Conservation (phyloP, 2,797 vertebrate species). For the Centroberyx gerrardi region DNA sequence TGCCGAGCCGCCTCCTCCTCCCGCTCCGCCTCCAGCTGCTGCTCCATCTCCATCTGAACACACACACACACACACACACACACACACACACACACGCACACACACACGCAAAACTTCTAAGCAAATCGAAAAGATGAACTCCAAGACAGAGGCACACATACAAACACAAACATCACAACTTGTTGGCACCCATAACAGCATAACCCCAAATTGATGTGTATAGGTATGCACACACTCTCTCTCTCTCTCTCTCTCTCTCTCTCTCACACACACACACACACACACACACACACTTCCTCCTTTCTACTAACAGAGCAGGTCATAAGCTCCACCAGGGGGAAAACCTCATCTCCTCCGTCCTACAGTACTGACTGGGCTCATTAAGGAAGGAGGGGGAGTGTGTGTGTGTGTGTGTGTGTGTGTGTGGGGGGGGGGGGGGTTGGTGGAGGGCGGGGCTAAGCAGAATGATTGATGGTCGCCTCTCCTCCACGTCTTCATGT, state of each 20-base stretch:
- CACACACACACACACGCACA: too few relatives aligned
- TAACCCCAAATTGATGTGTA: too few relatives aligned
- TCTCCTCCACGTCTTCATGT: background rate
- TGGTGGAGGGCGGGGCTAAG: background rate
- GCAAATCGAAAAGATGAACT: background rate
- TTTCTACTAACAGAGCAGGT: background rate
- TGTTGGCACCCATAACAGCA: background rate
- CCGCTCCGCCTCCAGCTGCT: conserved; percentile 89
- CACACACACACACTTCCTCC: conserved; percentile 3
- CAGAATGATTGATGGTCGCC: conserved; percentile 22
- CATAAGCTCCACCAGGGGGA: background rate
- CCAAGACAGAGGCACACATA: background rate
- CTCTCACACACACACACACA: background rate
- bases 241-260: too few relatives aligned
- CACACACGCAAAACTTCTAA: too few relatives aligned
- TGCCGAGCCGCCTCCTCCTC: conserved; percentile 92
- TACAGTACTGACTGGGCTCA: background rate
- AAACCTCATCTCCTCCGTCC: background rate
- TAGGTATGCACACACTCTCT: too few relatives aligned
- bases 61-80: background rate
- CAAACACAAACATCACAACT: background rate
- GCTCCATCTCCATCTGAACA: conserved; percentile 92
- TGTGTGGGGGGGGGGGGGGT: background rate
- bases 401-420: too few relatives aligned
- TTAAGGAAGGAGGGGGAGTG: background rate